phyloP scores from a whole-genome alignment of 2,797 vertebrate species.

The Etheostoma perlongum region DNA sequence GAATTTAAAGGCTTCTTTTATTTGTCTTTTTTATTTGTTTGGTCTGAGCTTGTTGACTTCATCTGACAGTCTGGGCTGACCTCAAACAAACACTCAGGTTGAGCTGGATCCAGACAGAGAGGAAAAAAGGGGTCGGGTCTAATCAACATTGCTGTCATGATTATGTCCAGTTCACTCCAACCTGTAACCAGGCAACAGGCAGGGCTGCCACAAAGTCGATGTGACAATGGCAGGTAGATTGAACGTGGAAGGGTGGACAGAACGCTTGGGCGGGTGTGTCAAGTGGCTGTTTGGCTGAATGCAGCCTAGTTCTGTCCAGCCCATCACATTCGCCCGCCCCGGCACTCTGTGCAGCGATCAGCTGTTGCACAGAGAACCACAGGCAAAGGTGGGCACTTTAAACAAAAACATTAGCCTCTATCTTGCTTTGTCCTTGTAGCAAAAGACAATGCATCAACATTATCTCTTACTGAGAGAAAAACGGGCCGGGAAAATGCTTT shows the following conservation, averaged over 20 bases:
- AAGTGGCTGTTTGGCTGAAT: conserved; percentile 27
- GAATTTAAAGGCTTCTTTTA: conserved; percentile 3
- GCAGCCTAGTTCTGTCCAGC: conserved; percentile 58
- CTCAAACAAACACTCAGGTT: conserved; percentile 79
- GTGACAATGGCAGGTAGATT: conserved; percentile 78
- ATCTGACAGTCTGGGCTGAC: conserved; percentile 65
- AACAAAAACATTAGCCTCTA: conserved; percentile 43
- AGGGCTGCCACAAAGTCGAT: conserved; percentile 67
- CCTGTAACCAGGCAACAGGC: conserved; percentile 81
- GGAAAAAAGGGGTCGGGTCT: conserved; percentile 77
- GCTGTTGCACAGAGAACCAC: conserved; percentile 19
- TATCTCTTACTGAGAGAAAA: conserved; percentile 55
- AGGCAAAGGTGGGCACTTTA: conserved; percentile 31
- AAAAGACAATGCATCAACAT: conserved; percentile 29
- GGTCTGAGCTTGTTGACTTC: conserved; percentile 52
- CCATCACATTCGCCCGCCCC: conserved; percentile 15
- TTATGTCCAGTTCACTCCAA: conserved; percentile 77
- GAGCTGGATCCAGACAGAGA: conserved; percentile 66
- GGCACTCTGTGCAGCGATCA: conserved; percentile 23
- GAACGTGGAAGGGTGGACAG: conserved; percentile 56
- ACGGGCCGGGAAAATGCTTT: conserved; percentile 31
- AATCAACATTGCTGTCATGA: conserved; percentile 80
- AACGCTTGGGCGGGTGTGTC: conserved; percentile 41
- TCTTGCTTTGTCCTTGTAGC: conserved; percentile 53
- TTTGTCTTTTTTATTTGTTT: conserved; percentile 50